Evolutionary conservation across 2,888 invertebrate species (phyloP).

Genomic region (Nomada flava): DNA sequence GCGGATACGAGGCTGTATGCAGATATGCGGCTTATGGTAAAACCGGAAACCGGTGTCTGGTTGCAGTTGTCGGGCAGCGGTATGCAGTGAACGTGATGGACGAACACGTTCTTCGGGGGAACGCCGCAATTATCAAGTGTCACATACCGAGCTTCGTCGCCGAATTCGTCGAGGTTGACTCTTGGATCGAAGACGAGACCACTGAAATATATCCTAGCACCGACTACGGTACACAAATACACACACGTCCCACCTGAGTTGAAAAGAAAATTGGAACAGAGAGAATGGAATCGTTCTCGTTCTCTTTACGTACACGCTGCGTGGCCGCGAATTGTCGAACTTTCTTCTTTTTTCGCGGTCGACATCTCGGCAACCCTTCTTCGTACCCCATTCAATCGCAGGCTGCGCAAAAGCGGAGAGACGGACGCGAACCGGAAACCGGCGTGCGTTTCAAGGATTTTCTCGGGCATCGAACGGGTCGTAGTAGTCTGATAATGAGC

Average conservation of each 20-base stretch:
- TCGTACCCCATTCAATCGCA: slow-evolving; percentile 2
- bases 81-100: slow-evolving; percentile 97
- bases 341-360: slow-evolving; percentile 13
- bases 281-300: neutral
- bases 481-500: slow-evolving; percentile 32
- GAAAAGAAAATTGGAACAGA: neutral
- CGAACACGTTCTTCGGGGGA: slow-evolving; percentile 95
- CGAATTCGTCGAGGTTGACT: slow-evolving; percentile 93
- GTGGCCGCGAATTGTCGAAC: neutral
- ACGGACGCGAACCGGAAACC: slow-evolving; percentile 12
- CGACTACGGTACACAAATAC: slow-evolving; percentile 84
- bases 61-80: slow-evolving; percentile 95
- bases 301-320: neutral
- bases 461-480: slow-evolving; percentile 34
- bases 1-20: slow-evolving; percentile 49
- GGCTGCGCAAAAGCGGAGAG: neutral
- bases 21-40: slow-evolving; percentile 71
- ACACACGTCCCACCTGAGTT: neutral
- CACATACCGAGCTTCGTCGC: slow-evolving; percentile 97
- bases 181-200: slow-evolving; percentile 93
- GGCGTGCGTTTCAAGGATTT: slow-evolving; percentile 58
- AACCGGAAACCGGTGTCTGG: slow-evolving; percentile 82
- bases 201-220: slow-evolving; percentile 86
- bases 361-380: slow-evolving; percentile 11
- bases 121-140: slow-evolving; percentile 96